A percentile compares a stretch with the other conserved stretches of the same genome.
These are phyloP conservation scores for Poecilus cupreus DNA, from an alignment of 2,888 invertebrate species.

Conservation along the genomic window DNA sequence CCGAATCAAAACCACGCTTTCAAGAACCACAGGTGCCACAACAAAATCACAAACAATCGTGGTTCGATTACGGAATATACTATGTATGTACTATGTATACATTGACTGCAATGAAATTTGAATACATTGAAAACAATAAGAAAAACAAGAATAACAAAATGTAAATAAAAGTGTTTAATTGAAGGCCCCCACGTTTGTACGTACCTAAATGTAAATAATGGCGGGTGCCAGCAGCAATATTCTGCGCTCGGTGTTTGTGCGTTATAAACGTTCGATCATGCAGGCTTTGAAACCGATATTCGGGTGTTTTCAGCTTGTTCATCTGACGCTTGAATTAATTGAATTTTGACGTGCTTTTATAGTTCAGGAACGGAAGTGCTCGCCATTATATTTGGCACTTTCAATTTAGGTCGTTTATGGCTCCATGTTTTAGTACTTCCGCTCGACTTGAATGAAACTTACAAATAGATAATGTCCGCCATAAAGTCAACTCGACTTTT, in stretches of 20 bases:
- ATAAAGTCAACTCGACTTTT: conserved; percentile 1
- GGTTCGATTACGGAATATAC: too few relatives aligned
- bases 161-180: too few relatives aligned
- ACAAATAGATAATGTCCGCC: conserved; percentile 21
- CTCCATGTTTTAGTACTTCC: conserved; percentile 48
- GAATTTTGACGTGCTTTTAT: conserved; percentile 56
- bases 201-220: neutral
- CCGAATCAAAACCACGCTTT: too few relatives aligned
- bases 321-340: conserved; percentile 46
- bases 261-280: neutral
- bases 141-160: too few relatives aligned
- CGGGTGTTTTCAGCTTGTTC: conserved; percentile 10
- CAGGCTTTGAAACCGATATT: conserved; percentile 13
- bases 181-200: too few relatives aligned
- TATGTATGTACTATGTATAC: too few relatives aligned
- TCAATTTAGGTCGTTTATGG: conserved; percentile 52
- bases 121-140: too few relatives aligned
- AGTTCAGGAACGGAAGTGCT: conserved; percentile 37
- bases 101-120: too few relatives aligned
- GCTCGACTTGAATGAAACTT: conserved; percentile 14
- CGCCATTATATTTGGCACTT: conserved; percentile 49
- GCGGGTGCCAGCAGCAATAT: neutral
- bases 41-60: too few relatives aligned
- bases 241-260: neutral
- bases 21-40: too few relatives aligned